A percentile compares a stretch with the other conserved stretches of the same genome.
Conservation (phyloP, 2,888 invertebrate species). For the Cantharis flavilabris region DNA sequence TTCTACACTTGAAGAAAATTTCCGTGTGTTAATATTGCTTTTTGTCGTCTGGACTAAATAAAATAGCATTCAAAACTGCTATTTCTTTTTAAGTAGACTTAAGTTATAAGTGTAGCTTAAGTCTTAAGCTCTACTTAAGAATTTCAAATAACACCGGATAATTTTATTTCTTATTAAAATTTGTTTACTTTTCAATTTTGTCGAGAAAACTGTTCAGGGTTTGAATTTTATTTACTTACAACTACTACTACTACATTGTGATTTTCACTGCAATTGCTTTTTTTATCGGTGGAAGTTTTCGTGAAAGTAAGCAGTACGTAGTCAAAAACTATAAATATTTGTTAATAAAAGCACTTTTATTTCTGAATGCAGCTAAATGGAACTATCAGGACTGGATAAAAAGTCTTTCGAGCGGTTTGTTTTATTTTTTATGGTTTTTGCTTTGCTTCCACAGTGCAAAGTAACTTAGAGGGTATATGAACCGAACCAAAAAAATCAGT, state of each 20-base stretch:
- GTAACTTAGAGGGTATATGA: slow-evolving; percentile 26
- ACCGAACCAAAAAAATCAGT: slow-evolving; percentile 15
- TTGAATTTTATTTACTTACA: too few species aligned
- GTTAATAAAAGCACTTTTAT: neutral
- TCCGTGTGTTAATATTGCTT: neutral
- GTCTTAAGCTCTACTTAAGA: neutral
- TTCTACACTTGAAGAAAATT: neutral
- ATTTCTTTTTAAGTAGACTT: neutral
- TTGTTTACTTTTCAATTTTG: neutral
- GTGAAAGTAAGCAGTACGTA: neutral
- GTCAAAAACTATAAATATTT: neutral
- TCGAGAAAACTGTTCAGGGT: too few species aligned
- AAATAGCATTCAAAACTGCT: neutral
- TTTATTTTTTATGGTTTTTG: slow-evolving; percentile 4
- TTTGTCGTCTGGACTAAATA: neutral
- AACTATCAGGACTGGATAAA: neutral
- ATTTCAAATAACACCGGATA: too few species aligned
- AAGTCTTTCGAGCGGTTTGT: neutral
- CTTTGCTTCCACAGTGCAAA: slow-evolving; percentile 17
- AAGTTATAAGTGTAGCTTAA: neutral
- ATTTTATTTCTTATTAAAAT: too few species aligned
- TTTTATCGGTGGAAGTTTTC: neutral
- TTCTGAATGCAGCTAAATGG: neutral
- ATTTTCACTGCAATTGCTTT: neutral
- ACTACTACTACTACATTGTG: too few species aligned